A percentile compares a stretch with the other conserved stretches of the same genome.
These are phyloP conservation scores for Belonocnema kinseyi DNA, from an alignment of 1,140 invertebrate species.

Conservation along the genomic window DNA sequence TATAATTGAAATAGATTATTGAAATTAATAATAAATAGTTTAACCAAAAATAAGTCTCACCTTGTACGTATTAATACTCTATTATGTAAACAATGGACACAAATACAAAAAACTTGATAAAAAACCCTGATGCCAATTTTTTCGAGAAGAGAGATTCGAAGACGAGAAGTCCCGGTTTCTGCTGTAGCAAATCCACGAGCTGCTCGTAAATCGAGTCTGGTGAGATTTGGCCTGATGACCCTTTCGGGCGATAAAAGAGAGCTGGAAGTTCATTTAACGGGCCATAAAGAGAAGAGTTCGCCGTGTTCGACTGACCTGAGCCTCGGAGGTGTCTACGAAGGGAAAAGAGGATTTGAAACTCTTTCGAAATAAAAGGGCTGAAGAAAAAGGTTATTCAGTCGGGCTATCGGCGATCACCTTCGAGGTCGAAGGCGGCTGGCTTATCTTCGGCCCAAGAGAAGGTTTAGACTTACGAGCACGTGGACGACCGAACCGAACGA, in stretches of 20 bases:
- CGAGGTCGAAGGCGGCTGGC: slow-evolving; percentile 44
- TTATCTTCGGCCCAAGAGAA: slow-evolving; percentile 48
- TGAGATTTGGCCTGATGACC: slow-evolving; percentile 65
- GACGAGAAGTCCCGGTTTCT: slow-evolving; percentile 43
- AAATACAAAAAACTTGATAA: neutral
- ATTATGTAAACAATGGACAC: no score
- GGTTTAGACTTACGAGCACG: slow-evolving; percentile 39
- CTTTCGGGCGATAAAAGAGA: slow-evolving; percentile 67
- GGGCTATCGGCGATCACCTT: slow-evolving; percentile 54
- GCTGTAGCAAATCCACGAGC: slow-evolving; percentile 51
- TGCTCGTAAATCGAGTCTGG: slow-evolving; percentile 65
- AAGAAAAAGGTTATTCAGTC: slow-evolving; percentile 49
- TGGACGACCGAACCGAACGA: slow-evolving; percentile 30
- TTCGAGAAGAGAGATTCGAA: slow-evolving; percentile 11
- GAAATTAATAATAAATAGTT: neutral
- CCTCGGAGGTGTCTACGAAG: slow-evolving; percentile 52
- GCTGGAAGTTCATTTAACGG: slow-evolving; percentile 72
- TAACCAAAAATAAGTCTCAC: neutral
- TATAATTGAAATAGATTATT: neutral
- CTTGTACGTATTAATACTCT: no score
- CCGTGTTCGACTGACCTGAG: slow-evolving; percentile 40
- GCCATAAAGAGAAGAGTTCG: slow-evolving; percentile 65
- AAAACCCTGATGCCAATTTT: neutral
- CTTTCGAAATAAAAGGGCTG: slow-evolving; percentile 46
- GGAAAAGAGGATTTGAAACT: slow-evolving; percentile 59